These are phyloP conservation scores for Minunthozetes semirufus DNA, from an alignment of 2,888 invertebrate genomes.

Conservation along the genomic window DNA sequence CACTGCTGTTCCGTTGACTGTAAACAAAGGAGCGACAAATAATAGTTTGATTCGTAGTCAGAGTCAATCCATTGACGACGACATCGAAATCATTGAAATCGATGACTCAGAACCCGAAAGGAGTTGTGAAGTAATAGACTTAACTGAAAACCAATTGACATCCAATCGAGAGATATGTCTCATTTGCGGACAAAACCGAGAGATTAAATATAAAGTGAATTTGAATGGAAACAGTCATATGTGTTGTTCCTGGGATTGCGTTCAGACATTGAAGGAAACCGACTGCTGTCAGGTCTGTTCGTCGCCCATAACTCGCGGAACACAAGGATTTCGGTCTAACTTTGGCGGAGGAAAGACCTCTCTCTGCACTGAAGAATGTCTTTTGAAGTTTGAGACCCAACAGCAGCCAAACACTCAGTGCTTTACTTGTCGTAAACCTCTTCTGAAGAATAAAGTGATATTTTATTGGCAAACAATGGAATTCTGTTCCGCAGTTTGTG, in stretches of 20 bases:
- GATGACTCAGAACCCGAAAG: not conserved
- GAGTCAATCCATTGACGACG: not conserved
- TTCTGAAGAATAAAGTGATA: not conserved
- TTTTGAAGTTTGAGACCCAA: constrained; percentile 18
- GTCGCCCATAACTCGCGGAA: not conserved
- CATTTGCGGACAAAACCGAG: constrained; percentile 37
- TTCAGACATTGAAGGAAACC: constrained; percentile 38
- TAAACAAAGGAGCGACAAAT: not conserved
- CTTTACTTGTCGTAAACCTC: constrained; percentile 19
- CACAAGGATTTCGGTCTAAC: constrained; percentile 29
- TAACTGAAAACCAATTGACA: not conserved
- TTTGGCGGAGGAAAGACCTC: constrained; percentile 23
- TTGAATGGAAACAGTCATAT: constrained; percentile 39
- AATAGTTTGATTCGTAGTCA: not conserved
- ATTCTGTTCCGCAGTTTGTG: constrained; percentile 79
- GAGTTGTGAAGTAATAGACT: constrained; percentile 9
- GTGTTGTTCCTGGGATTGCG: constrained; percentile 41
- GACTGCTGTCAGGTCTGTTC: constrained; percentile 17
- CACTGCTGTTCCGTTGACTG: constrained; percentile 4
- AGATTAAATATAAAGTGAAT: constrained; percentile 39
- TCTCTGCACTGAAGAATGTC: constrained; percentile 33
- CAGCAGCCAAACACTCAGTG: constrained; percentile 25
- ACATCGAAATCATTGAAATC: constrained; percentile 7
- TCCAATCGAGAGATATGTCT: constrained; percentile 35
- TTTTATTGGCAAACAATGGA: constrained; percentile 80